Base-by-base conservation (phyloP, 2,113 vertebrate genomes). In the Passer domesticus region DNA sequence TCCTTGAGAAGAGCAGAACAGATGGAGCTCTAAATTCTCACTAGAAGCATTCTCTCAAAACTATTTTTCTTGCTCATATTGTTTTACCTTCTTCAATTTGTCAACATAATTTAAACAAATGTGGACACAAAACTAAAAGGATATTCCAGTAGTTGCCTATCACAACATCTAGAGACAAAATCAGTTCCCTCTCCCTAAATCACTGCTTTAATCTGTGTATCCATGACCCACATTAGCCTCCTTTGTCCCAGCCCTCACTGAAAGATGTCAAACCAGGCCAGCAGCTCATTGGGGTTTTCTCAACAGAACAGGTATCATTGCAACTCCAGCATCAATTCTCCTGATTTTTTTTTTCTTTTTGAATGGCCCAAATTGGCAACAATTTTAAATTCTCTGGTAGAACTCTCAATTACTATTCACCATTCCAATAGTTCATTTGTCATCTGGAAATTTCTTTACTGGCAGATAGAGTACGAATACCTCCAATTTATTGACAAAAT, bases 11-110 rank as follows among this genome's bases (percentile, higher is more conserved):
- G 55, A 74, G 49, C 50, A 74, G 53, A 94, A 90, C 72, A 94
- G 76, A 94, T 90, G 90, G 83, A 94, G 63, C 30, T 93, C 46
- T 55, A 39, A 86, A 87, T 66, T 94, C 55, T 55, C 72, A 77
- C 39, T 83, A 27, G 12, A 86, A 93, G n/a, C 53, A 58, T 90
- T 70, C 43, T 83, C 46, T 92, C 43, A 67, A 90, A 89, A 92
- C 35, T 30, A 58, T 76, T 93, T 80, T 88, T 86, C 79, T 77
- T 50, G 16, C n/a, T 59, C 33, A n/a, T 92, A 70, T 21, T 0
- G 0, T 1, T 35, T 44, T 74, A 86, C 64, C 30, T 77, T 78
- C 50, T 91, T 77, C 68, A 49, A 69, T 83, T 86, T 74, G 10
- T 59, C 33, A 55, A 66, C 27, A 47, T 41, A 74, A 83, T 74